A percentile compares a stretch with the other conserved stretches of the same genome.
phyloP scores from a whole-genome alignment of 2,113 vertebrate genomes.

The Cyanistes caeruleus region DNA sequence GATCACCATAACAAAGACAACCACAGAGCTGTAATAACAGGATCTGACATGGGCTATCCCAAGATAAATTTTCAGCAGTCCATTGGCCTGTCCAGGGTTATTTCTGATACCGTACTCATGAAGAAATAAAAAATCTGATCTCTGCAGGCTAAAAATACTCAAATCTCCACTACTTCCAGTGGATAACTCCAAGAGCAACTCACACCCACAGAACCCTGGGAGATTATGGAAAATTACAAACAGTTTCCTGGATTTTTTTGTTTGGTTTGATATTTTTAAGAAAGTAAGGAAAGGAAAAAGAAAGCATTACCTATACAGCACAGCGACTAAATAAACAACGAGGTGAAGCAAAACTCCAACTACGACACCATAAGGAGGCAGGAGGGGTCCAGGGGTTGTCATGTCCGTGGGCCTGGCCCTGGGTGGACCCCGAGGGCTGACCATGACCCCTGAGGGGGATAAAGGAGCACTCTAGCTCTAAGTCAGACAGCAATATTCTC shows the following conservation, averaged over 20 bases:
- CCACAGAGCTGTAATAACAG: neutral
- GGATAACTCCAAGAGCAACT: neutral
- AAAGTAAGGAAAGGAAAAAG: neutral
- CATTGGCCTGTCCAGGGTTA: neutral
- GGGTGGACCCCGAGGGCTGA: neutral
- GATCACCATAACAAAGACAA: neutral
- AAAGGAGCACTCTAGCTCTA: slow-evolving; percentile 68
- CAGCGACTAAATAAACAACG: slow-evolving; percentile 64
- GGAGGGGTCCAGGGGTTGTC: slow-evolving; percentile 55
- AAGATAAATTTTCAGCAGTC: neutral
- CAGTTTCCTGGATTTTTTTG: neutral
- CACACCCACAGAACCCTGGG: neutral
- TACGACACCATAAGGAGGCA: slow-evolving; percentile 65
- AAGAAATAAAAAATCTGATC: neutral
- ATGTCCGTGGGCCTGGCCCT: neutral
- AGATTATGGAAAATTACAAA: neutral
- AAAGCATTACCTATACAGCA: slow-evolving; percentile 75
- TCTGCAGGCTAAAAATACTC: neutral
- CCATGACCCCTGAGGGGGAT: slow-evolving; percentile 27
- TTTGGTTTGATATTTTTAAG: neutral
- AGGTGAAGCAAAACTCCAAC: slow-evolving; percentile 72
- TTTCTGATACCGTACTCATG: neutral
- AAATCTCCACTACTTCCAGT: neutral
- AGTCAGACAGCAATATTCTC: slow-evolving; percentile 73
- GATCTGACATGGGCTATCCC: neutral